A percentile compares a stretch with the other conserved stretches of the same genome.
Conservation (phyloP, 2,113 vertebrate genomes). For the Mormyrus lacerda region DNA sequence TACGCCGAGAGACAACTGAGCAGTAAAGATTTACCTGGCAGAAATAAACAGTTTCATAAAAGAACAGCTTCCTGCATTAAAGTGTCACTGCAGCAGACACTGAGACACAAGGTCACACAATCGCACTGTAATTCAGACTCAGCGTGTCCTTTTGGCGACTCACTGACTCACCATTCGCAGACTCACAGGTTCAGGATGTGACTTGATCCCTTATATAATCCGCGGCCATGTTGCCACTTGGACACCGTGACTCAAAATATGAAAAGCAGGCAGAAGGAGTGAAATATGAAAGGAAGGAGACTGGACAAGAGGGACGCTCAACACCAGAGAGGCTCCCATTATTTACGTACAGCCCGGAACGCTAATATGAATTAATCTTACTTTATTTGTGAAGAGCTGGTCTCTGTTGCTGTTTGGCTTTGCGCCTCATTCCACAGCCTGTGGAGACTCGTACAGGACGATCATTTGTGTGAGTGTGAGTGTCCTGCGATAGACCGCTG, state of each 20-base stretch:
- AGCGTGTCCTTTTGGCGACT: background rate
- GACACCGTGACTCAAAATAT: background rate
- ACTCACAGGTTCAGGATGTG: background rate
- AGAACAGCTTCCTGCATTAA: background rate
- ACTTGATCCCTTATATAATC: background rate
- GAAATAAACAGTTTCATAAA: background rate
- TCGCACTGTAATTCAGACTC: background rate
- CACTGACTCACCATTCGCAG: background rate
- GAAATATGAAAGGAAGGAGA: background rate
- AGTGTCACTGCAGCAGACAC: background rate
- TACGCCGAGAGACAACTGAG: background rate
- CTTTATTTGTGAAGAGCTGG: background rate
- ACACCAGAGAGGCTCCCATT: background rate
- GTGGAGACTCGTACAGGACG: background rate
- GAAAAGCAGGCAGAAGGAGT: background rate
- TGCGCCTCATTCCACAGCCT: background rate
- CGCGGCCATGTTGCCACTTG: background rate
- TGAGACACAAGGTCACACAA: background rate
- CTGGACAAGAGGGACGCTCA: background rate
- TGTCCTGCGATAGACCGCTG: background rate
- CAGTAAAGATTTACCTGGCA: background rate
- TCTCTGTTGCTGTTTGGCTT: background rate
- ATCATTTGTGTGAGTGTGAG: background rate
- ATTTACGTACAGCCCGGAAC: background rate
- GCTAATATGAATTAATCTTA: background rate